These are phyloP conservation scores for Chironex yamaguchii DNA, from an alignment of 30 jellyfish, hydroid and myxozoan genomes.

Conservation along the genomic window DNA sequence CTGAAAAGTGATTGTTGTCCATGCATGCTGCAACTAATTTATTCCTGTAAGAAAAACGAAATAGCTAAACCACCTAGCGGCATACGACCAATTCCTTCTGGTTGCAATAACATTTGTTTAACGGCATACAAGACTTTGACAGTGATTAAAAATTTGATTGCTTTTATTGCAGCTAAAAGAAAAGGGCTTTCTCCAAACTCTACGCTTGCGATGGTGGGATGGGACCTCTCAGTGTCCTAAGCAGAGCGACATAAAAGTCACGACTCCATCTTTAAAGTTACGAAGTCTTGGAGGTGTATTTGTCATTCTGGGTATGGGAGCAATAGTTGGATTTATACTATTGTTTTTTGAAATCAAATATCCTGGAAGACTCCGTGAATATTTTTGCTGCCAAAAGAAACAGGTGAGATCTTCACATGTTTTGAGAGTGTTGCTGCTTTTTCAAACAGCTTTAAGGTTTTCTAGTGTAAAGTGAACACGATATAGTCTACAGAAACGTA, in stretches of 20 bases:
- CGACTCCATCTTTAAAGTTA: conserved; percentile 66
- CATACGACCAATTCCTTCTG: too few species aligned
- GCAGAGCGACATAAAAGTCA: conserved; percentile 41
- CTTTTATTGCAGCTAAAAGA: conserved; percentile 64
- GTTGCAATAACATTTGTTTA: too few species aligned
- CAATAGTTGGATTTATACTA: conserved; percentile 58
- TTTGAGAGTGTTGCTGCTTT: background rate
- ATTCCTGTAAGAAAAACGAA: too few species aligned
- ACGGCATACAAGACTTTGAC: too few species aligned
- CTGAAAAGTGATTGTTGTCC: too few species aligned
- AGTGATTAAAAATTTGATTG: background rate
- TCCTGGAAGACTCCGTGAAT: background rate
- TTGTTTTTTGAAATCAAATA: conserved; percentile 62
- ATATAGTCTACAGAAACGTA: too few species aligned
- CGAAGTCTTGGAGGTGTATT: conserved; percentile 84
- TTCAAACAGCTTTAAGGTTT: background rate
- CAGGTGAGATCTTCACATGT: background rate
- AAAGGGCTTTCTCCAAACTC: conserved; percentile 79
- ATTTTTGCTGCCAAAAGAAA: background rate
- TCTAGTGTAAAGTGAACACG: too few species aligned
- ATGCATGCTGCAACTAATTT: too few species aligned
- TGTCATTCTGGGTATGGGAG: conserved; percentile 81
- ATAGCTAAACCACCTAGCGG: too few species aligned
- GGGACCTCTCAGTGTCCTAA: conserved; percentile 81
- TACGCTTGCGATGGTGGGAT: conserved; percentile 89